Conservation (phyloP, 2,888 invertebrate species). For the Pinctada fucata region DNA sequence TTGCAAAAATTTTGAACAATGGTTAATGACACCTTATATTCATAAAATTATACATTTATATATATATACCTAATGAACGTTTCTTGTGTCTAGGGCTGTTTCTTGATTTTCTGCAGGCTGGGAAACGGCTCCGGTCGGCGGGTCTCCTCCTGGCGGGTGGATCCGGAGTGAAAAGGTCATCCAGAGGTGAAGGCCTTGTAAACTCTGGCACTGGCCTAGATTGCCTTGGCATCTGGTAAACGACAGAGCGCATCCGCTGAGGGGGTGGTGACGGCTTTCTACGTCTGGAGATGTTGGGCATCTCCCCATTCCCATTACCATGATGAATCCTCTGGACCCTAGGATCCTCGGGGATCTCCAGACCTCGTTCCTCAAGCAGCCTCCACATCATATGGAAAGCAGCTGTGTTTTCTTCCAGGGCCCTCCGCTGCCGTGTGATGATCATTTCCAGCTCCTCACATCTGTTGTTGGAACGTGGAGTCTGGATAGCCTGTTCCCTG, state of each 20-base stretch:
- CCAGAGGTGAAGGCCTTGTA: background rate
- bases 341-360: background rate
- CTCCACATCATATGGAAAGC: background rate
- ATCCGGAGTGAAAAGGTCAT: background rate
- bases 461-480: background rate
- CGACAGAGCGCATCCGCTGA: background rate
- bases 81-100: background rate
- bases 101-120: background rate
- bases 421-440: background rate
- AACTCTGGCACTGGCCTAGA: background rate
- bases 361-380: background rate
- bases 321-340: background rate
- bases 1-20: no score
- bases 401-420: background rate
- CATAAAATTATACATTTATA: background rate
- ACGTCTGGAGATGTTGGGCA: background rate
- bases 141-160: background rate
- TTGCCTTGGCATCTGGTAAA: background rate
- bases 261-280: background rate
- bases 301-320: background rate
- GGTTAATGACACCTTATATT: no score
- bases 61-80: background rate
- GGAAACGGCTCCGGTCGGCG: background rate
- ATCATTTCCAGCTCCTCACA: background rate
- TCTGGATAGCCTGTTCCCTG: background rate